phyloP scores from a whole-genome alignment of 2,888 invertebrate genomes.

The Eristalinus sepulchralis region DNA sequence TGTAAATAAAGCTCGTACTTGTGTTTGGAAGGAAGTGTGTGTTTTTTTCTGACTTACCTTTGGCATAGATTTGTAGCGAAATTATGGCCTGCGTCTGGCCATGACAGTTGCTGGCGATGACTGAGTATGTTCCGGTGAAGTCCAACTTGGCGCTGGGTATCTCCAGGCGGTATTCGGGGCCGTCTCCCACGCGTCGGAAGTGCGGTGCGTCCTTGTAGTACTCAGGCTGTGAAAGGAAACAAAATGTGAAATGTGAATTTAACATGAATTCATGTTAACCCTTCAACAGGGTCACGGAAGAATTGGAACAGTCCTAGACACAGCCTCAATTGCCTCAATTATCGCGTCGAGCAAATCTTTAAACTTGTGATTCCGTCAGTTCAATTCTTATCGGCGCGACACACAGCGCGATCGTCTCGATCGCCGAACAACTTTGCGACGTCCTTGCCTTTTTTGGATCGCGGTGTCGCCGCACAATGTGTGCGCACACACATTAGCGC shows the following conservation, averaged over 20 bases:
- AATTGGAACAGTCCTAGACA: constrained; percentile 28
- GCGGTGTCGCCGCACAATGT: constrained; percentile 8
- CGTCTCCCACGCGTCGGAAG: constrained; percentile 87
- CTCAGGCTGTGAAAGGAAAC: constrained; percentile 85
- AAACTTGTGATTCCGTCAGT: constrained; percentile 58
- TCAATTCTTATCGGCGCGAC: constrained; percentile 36
- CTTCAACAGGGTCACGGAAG: constrained; percentile 9
- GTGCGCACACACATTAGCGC: constrained; percentile 28
- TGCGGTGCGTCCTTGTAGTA: constrained; percentile 93
- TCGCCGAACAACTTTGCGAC: constrained; percentile 54
- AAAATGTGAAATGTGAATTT: background rate
- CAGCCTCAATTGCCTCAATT: constrained; percentile 43
- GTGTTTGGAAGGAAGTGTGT: background rate
- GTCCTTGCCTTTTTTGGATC: constrained; percentile 70
- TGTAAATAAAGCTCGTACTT: constrained; percentile 31
- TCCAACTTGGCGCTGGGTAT: constrained; percentile 93
- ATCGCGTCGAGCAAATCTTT: constrained; percentile 38
- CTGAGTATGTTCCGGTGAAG: constrained; percentile 93
- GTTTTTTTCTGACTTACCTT: constrained; percentile 83
- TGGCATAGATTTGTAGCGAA: constrained; percentile 91
- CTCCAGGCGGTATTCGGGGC: constrained; percentile 91
- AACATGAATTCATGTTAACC: background rate
- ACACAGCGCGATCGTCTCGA: background rate
- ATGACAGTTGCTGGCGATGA: constrained; percentile 90
- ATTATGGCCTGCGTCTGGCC: constrained; percentile 93